Evolutionary conservation across 2,888 invertebrate species (phyloP), one percentile per base, ranked within the genome.

Genomic region (Nesidiocoris tenuis): DNA sequence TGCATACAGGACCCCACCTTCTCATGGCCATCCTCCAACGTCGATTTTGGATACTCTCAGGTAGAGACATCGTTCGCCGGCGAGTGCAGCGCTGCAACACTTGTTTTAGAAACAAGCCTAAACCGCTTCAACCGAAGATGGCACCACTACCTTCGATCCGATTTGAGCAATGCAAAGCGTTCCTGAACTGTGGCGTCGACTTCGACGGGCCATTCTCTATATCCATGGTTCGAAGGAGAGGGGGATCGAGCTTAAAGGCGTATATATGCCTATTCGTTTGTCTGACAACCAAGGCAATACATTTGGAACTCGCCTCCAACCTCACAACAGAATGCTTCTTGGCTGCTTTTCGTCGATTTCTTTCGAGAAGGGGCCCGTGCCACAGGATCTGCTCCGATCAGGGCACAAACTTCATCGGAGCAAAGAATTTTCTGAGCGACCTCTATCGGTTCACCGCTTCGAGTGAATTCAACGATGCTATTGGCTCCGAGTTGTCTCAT

Each of bases 341-440:
- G n/a, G n/a, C n/a, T n/a, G n/a, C 63, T 5, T 61, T 61, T 21
- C 63, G 63, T 3, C n/a, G 63, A 19, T 61, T 61, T 22, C 19
- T 12, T n/a, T 61, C 19, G 2, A 2, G 22, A 5, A 18, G 63
- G 16, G 63, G 63, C 21, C 63, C 63, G 16, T n/a, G 63, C 22
- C 22, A 18, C 3, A 16, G 18, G 16, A n/a, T 61, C 3, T 12
- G 22, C 22, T 61, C 63, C 2, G 63, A 61, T 3, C 63, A 61
- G 19, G 63, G 63, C 5, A 61, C 63, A 3, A 61, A 61, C 19
- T 61, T 61, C 21, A 61, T 61, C 16, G 63, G 63, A 7, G 63
- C 63, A 19, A 2, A 21, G 3, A 61, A 18, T 21, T 18, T 21
- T 18, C 22, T 61, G 63, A 18, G 22, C 16, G 63, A 61, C 3